Evolutionary conservation across 2,888 invertebrate genomes (phyloP), one percentile per base, ranked within the genome.

Genomic region (Leptogaster cylindrica): DNA sequence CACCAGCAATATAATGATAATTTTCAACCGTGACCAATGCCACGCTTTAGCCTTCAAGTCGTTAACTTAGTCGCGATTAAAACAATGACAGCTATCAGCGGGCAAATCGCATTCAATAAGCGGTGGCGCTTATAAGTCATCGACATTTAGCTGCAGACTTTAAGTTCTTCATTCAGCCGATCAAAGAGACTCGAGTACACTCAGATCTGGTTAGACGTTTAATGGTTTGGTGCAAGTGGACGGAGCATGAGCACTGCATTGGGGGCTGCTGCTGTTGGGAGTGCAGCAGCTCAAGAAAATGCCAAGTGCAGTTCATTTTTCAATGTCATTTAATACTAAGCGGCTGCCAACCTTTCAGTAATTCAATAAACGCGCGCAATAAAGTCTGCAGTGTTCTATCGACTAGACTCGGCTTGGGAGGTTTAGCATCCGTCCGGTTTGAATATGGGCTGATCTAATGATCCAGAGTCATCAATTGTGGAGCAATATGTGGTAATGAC

Each of bases 61-160:
- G 39, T 46, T 64, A 36, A 50, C 39, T 25, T 50, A 10, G 65
- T 28, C 27, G 44, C 65, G 65, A 51, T 65, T 39, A 65, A 65
- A 61, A 61, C 61, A 61, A 61, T 61, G 61, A 61, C 61, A 50
- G 65, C 50, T 50, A 65, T 65, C 65, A 65, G 50, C 50, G 50
- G 23, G 25, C 50, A 50, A 65, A 65, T 65, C 65, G 46, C 65
- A 65, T 65, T 65, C 50, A 65, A 65, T 65, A 31, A 65, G 50
- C 39, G 27, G 65, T 65, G 65, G 65, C 65, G 65, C 65, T 50
- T 65, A 36, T 18, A 65, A 65, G 65, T 65, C 65, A 65, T 65
- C 65, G 65, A 65, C 65, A 65, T 65, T 27, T 51, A 50, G 31
- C 61, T 23, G 61, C 61, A 44, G 39, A 2, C 28, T 23, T 25